A percentile compares a stretch with the other conserved stretches of the same genome.
These are phyloP conservation scores for Stictocephala bisonia DNA, from an alignment of 2,888 invertebrate genomes.

Conservation along the genomic window DNA sequence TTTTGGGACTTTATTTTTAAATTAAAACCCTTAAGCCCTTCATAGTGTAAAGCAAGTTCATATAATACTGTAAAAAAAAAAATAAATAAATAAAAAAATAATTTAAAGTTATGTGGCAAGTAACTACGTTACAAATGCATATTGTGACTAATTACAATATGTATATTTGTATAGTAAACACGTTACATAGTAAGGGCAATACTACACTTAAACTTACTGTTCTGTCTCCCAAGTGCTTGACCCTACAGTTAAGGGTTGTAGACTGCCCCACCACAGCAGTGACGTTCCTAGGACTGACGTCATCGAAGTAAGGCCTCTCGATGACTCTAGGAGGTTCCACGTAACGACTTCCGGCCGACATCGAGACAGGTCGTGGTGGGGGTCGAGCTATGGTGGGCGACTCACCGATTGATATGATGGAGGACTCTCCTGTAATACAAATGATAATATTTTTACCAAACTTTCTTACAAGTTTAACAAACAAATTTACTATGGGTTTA, in stretches of 20 bases:
- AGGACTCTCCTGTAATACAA: constrained; percentile 40
- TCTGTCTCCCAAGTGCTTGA: constrained; percentile 87
- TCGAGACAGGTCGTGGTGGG: constrained; percentile 36
- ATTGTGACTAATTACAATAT: too few relatives aligned
- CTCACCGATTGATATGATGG: constrained; percentile 36
- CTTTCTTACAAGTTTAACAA: not conserved
- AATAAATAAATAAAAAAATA: too few relatives aligned
- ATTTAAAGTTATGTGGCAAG: too few relatives aligned
- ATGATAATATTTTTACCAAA: not conserved
- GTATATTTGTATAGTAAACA: too few relatives aligned
- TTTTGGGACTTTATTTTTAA: too few relatives aligned
- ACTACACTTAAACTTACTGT: constrained; percentile 80
- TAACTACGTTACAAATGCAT: too few relatives aligned
- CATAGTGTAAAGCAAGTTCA: too few relatives aligned
- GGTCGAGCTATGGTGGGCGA: constrained; percentile 30
- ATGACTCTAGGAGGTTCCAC: constrained; percentile 40
- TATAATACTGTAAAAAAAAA: too few relatives aligned
- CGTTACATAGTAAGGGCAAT: not conserved
- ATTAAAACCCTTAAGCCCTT: too few relatives aligned
- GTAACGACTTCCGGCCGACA: constrained; percentile 35
- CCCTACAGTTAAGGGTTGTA: constrained; percentile 82
- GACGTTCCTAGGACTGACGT: constrained; percentile 84
- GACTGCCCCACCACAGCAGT: constrained; percentile 87
- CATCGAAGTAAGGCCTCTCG: constrained; percentile 85
- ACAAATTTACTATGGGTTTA: not conserved